These are phyloP conservation scores for Neuroterus valhalla DNA, from an alignment of 1,140 invertebrate genomes.

Conservation along the genomic window DNA sequence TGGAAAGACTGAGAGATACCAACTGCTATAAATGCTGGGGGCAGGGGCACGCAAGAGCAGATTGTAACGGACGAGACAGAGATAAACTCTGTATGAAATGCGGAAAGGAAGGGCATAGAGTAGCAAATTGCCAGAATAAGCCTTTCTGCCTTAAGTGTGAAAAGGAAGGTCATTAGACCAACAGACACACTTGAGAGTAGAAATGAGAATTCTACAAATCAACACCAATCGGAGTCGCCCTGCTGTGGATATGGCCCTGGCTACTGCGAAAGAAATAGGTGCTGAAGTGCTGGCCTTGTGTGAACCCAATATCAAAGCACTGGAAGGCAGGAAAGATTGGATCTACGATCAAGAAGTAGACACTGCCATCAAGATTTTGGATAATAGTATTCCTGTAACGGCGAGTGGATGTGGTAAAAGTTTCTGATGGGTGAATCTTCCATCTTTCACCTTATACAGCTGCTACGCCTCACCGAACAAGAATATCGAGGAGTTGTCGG, in stretches of 20 bases:
- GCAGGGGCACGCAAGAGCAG: neutral
- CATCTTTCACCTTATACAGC: too few relatives aligned
- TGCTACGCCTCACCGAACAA: neutral
- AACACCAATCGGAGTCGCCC: too few relatives aligned
- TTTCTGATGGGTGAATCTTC: neutral
- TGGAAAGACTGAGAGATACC: neutral
- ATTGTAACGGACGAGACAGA: neutral
- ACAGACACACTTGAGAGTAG: neutral
- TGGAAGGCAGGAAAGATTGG: neutral
- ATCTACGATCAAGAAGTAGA: neutral
- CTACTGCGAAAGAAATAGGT: too few relatives aligned
- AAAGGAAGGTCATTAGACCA: neutral
- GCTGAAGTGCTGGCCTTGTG: too few relatives aligned
- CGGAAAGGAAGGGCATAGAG: too few relatives aligned
- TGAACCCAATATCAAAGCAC: too few relatives aligned
- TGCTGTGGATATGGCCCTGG: too few relatives aligned
- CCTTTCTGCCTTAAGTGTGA: too few relatives aligned
- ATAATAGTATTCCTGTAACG: neutral
- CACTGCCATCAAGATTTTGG: neutral
- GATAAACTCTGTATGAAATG: too few relatives aligned
- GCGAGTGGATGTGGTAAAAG: neutral
- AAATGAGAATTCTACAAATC: too few relatives aligned
- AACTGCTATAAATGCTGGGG: neutral
- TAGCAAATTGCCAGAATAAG: too few relatives aligned
- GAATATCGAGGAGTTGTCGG: neutral